These are phyloP conservation scores for Agrochola lota DNA, from an alignment of 2,888 invertebrate species.

Conservation along the genomic window DNA sequence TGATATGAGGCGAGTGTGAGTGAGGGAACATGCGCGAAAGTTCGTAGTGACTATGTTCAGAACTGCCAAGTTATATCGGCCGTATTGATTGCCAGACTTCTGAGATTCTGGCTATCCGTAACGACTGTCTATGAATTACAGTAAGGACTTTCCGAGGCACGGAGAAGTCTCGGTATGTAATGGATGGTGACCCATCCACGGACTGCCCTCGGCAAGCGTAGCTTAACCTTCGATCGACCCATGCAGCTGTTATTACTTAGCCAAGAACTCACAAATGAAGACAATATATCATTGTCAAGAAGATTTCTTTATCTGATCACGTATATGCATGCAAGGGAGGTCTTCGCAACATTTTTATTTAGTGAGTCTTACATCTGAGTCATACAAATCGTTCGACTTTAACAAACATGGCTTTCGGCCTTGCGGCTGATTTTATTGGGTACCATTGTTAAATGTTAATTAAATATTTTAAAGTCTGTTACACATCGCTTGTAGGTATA, in stretches of 20 bases:
- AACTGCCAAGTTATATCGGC: too few relatives aligned
- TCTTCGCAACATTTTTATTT: slow-evolving; percentile 43
- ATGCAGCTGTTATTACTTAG: not conserved
- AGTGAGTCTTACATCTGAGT: slow-evolving; percentile 51
- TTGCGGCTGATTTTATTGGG: slow-evolving; percentile 68
- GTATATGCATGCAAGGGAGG: slow-evolving; percentile 49
- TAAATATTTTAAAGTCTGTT: slow-evolving; percentile 48
- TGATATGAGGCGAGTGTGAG: too few relatives aligned
- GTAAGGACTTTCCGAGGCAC: too few relatives aligned
- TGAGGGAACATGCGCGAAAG: too few relatives aligned
- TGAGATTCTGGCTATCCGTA: too few relatives aligned
- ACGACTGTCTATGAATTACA: too few relatives aligned
- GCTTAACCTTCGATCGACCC: not conserved
- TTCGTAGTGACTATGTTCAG: too few relatives aligned
- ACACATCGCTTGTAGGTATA: slow-evolving; percentile 23
- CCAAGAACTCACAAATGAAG: not conserved
- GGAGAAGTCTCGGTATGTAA: too few relatives aligned
- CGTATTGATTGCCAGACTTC: too few relatives aligned
- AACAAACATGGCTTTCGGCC: slow-evolving; percentile 71
- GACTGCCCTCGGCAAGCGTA: not conserved
- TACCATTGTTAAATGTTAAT: slow-evolving; percentile 69
- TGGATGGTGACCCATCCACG: too few relatives aligned
- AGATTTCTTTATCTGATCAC: slow-evolving; percentile 54
- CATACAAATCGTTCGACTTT: slow-evolving; percentile 65
- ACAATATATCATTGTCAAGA: slow-evolving; percentile 52